Evolutionary conservation across 2,113 vertebrate genomes (phyloP).

Genomic region (Clinocottus analis): DNA sequence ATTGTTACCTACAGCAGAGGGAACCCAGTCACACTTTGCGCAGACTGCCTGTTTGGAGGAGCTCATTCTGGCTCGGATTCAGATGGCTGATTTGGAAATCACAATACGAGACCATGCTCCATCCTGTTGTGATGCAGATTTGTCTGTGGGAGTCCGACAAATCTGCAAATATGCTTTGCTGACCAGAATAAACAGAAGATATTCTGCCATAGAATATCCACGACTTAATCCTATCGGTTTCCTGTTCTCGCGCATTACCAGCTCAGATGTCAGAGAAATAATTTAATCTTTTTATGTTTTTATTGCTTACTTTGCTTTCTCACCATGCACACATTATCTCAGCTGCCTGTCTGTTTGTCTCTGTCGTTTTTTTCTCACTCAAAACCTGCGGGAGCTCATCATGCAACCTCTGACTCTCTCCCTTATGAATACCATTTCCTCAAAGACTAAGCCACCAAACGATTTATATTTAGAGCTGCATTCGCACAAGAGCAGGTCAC

Average conservation of each 20-base stretch:
- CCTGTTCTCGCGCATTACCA: conserved; percentile 5
- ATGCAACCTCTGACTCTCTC: conserved; percentile 23
- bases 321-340: conserved; percentile 30
- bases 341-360: conserved; percentile 11
- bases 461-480: conserved; percentile 48
- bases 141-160: conserved; percentile 56
- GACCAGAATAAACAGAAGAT: conserved; percentile 58
- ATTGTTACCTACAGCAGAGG: not conserved
- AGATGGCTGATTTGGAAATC: conserved; percentile 63
- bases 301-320: conserved; percentile 47
- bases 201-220: conserved; percentile 20
- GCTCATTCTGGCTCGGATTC: conserved; percentile 48
- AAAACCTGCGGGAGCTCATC: conserved; percentile 34
- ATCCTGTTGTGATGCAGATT: conserved; percentile 66
- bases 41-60: conserved; percentile 41
- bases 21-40: conserved; percentile 36
- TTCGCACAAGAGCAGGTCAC: conserved; percentile 33
- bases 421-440: conserved; percentile 41
- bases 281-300: conserved; percentile 25
- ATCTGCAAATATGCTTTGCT: conserved; percentile 67
- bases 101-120: conserved; percentile 40
- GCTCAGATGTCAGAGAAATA: conserved; percentile 28
- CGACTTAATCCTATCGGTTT: conserved; percentile 30
- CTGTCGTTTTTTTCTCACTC: not conserved
- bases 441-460: conserved; percentile 32